These are phyloP conservation scores for Timandra comae DNA, from an alignment of 2,888 invertebrate species.

Conservation along the genomic window DNA sequence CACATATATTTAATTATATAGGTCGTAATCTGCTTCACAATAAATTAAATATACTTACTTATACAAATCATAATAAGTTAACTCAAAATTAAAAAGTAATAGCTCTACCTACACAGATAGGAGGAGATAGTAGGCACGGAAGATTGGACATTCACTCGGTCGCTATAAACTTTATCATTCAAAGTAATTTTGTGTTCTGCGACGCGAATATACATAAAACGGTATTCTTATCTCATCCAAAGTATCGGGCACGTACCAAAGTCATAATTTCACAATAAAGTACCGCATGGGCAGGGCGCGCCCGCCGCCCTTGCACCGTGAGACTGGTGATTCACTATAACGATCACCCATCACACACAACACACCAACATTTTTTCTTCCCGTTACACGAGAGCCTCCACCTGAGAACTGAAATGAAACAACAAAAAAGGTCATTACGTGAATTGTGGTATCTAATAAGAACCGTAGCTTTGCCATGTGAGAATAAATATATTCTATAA, in stretches of 20 bases:
- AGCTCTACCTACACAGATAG: slow-evolving; percentile 17
- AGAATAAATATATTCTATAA: no score
- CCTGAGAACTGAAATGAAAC: slow-evolving; percentile 39
- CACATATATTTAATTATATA: no score
- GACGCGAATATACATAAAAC: slow-evolving; percentile 55
- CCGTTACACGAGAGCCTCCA: slow-evolving; percentile 32
- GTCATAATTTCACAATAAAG: slow-evolving; percentile 67
- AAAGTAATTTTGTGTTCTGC: slow-evolving; percentile 49
- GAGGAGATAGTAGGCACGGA: slow-evolving; percentile 4
- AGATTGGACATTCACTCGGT: slow-evolving; percentile 28
- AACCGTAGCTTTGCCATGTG: no score
- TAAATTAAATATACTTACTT: no score
- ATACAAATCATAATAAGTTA: no score
- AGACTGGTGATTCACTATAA: slow-evolving; percentile 60
- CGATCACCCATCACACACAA: slow-evolving; percentile 40
- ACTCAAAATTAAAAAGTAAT: no score
- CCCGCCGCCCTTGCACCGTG: neutral
- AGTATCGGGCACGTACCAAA: slow-evolving; percentile 69
- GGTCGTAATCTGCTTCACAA: slow-evolving; percentile 25
- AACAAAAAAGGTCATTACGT: slow-evolving; percentile 46
- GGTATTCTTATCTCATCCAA: slow-evolving; percentile 63
- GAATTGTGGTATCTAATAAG: slow-evolving; percentile 20
- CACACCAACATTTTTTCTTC: slow-evolving; percentile 30
- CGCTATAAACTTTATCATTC: slow-evolving; percentile 31
- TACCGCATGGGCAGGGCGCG: slow-evolving; percentile 51